Conservation (phyloP, 2,797 vertebrate genomes). For the Sebastolobus alascanus region DNA sequence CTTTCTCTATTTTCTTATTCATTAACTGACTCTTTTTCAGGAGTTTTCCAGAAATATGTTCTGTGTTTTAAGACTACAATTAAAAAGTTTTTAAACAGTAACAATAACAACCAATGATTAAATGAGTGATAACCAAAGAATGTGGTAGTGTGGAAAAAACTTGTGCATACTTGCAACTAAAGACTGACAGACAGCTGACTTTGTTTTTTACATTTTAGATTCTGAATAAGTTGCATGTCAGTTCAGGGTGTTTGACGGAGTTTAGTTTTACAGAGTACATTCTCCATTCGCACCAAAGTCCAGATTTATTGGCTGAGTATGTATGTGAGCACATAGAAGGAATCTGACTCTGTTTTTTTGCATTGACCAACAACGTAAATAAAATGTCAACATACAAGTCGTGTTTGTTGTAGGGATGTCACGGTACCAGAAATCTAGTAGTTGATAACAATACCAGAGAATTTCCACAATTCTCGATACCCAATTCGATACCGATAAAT, state of each 20-base stretch:
- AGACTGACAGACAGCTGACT: neutral
- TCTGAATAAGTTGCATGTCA: neutral
- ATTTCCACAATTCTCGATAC: no score
- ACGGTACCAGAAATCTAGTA: no score
- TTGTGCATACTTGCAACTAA: slow-evolving; percentile 11
- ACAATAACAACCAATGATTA: neutral
- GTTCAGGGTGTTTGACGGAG: neutral
- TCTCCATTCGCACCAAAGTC: no score
- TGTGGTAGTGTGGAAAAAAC: slow-evolving; percentile 5
- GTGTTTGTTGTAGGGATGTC: no score
- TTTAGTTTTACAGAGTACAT: neutral
- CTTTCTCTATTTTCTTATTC: neutral
- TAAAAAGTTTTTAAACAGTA: neutral
- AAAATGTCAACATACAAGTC: no score
- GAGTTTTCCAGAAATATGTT: neutral
- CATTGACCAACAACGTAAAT: no score
- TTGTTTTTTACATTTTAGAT: neutral
- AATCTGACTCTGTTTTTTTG: no score
- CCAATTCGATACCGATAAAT: no score
- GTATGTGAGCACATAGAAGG: no score
- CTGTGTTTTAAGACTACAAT: neutral
- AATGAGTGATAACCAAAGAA: slow-evolving; percentile 19
- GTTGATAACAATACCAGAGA: no score
- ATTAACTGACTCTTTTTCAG: neutral
- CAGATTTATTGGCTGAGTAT: no score